These are phyloP conservation scores for Macroglossus sobrinus DNA, from an alignment of 2,113 vertebrate genomes.

Conservation along the genomic window DNA sequence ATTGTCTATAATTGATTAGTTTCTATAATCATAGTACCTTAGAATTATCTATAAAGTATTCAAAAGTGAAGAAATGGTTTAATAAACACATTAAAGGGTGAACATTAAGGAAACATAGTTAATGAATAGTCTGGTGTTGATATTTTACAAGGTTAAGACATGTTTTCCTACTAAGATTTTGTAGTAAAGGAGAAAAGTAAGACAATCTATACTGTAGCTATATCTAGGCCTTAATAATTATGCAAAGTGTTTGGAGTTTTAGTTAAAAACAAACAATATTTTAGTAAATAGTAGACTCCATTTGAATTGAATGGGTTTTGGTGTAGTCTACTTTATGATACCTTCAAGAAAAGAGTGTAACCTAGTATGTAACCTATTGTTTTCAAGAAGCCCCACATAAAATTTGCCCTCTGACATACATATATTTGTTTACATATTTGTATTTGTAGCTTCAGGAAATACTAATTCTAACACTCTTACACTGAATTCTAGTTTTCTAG, in stretches of 20 bases:
- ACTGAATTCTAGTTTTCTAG: background rate
- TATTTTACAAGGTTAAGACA: background rate
- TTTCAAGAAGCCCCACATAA: background rate
- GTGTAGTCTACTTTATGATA: background rate
- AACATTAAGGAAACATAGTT: background rate
- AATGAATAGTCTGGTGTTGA: background rate
- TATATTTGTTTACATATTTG: background rate
- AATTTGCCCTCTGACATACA: background rate
- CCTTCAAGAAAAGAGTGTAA: background rate
- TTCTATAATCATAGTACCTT: background rate
- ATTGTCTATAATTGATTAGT: background rate
- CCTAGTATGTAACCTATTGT: background rate
- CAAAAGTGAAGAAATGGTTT: background rate
- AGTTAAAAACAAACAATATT: background rate
- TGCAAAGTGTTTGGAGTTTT: background rate
- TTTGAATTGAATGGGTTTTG: background rate
- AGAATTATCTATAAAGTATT: background rate
- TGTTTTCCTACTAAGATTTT: background rate
- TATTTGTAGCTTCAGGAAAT: background rate
- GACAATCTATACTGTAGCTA: background rate
- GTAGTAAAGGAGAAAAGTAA: background rate
- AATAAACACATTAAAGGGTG: background rate
- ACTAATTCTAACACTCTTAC: background rate
- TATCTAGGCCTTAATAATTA: background rate
- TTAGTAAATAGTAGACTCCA: background rate